phyloP scores from a whole-genome alignment of 2,888 invertebrate genomes.

The Drosophila anomalata region DNA sequence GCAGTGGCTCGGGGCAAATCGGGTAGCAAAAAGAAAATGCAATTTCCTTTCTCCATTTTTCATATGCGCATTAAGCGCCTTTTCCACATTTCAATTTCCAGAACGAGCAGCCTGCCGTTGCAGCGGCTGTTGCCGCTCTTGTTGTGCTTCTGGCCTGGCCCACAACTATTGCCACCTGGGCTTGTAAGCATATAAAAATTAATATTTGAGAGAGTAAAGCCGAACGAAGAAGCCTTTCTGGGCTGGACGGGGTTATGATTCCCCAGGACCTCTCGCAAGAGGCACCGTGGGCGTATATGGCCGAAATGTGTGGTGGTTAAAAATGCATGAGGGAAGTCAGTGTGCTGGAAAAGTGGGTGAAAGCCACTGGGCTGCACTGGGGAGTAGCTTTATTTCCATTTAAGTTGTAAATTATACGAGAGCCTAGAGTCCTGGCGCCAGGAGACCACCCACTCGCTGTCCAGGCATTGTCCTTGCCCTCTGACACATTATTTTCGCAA shows the following conservation, averaged over 20 bases:
- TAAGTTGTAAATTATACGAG: constrained; percentile 54
- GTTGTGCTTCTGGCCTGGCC: constrained; percentile 31
- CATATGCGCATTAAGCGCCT: constrained; percentile 75
- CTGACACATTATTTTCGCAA: constrained; percentile 53
- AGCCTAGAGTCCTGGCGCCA: constrained; percentile 34
- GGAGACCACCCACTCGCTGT: constrained; percentile 22
- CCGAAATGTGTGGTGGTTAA: constrained; percentile 60
- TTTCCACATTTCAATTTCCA: constrained; percentile 74
- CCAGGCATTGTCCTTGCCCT: constrained; percentile 23
- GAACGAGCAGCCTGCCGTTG: constrained; percentile 16
- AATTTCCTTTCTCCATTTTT: constrained; percentile 73
- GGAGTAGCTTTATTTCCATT: constrained; percentile 60
- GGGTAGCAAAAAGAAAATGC: constrained; percentile 56
- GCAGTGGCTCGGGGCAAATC: constrained; percentile 23
- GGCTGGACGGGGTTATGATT: constrained; percentile 36
- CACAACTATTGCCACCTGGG: constrained; percentile 47
- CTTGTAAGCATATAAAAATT: constrained; percentile 71
- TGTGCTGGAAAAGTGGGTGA: constrained; percentile 56
- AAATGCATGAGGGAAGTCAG: constrained; percentile 68
- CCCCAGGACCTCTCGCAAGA: constrained; percentile 9
- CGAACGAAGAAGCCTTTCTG: constrained; percentile 32
- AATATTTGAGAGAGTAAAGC: constrained; percentile 69
- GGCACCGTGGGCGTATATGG: constrained; percentile 49
- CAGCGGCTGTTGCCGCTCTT: not conserved
- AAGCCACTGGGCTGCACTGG: constrained; percentile 22